Evolutionary conservation across 1,140 invertebrate genomes (phyloP).

Genomic region (Calosoma granatense): DNA sequence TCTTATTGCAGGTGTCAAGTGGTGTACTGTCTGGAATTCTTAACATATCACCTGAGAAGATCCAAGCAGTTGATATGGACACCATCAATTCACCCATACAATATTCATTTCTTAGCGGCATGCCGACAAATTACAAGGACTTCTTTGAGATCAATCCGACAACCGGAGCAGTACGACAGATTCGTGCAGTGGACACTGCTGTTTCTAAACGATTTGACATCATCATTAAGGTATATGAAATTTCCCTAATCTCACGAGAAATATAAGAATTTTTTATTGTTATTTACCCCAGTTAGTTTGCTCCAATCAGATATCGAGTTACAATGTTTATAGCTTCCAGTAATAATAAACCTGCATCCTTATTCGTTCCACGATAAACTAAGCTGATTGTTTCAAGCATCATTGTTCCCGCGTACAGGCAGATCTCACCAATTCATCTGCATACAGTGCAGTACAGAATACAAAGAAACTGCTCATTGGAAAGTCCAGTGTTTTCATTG

Average conservation of each 20-base stretch:
- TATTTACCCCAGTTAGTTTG: not conserved
- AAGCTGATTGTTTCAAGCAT: slow-evolving; percentile 4
- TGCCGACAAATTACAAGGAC: slow-evolving; percentile 59
- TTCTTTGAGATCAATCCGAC: slow-evolving; percentile 77
- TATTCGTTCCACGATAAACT: not conserved
- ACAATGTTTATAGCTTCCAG: not conserved
- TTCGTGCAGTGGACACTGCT: slow-evolving; percentile 66
- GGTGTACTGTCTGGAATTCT: slow-evolving; percentile 71
- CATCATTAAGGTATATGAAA: slow-evolving; percentile 52
- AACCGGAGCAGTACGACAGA: slow-evolving; percentile 70
- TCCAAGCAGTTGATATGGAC: slow-evolving; percentile 81
- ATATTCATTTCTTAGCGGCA: slow-evolving; percentile 73
- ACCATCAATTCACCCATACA: slow-evolving; percentile 69
- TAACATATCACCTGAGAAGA: slow-evolving; percentile 74
- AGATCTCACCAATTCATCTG: not conserved
- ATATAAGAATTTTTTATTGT: not conserved
- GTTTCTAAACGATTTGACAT: slow-evolving; percentile 51
- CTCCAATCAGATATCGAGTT: not conserved
- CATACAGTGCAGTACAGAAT: not conserved
- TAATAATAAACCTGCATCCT: slow-evolving; percentile 3
- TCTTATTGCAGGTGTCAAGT: slow-evolving; percentile 53
- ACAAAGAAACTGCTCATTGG: not conserved
- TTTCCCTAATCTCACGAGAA: not conserved
- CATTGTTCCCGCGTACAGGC: not conserved
- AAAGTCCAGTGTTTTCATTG: not conserved